phyloP scores from a whole-genome alignment of 1,140 invertebrate genomes.

The Cataglyphis hispanica region DNA sequence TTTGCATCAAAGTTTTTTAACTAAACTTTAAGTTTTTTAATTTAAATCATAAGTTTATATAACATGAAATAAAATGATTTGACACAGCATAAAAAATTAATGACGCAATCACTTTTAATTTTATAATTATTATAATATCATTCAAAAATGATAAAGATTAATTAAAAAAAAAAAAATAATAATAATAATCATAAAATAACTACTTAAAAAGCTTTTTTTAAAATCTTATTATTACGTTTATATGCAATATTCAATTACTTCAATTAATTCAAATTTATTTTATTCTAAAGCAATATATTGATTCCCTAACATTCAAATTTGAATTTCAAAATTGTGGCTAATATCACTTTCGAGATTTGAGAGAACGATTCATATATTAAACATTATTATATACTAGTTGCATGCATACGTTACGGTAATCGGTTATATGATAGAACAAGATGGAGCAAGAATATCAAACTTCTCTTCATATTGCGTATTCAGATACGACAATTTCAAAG shows the following conservation, averaged over 20 bases:
- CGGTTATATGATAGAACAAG: conserved; percentile 55
- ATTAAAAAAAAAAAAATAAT: background rate
- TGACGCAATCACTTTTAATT: background rate
- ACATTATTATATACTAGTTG: conserved; percentile 57
- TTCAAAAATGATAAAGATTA: background rate
- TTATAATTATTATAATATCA: background rate
- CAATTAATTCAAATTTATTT: background rate
- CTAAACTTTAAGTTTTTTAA: too few species aligned
- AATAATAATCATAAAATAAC: background rate
- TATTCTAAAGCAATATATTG: background rate
- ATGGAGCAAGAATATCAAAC: conserved; percentile 76
- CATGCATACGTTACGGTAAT: conserved; percentile 65
- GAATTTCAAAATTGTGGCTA: conserved; percentile 18
- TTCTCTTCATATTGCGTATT: conserved; percentile 13
- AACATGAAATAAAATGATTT: background rate
- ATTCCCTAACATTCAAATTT: too few species aligned
- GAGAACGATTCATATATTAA: conserved; percentile 43
- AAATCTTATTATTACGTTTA: background rate
- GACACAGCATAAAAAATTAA: background rate
- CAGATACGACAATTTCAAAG: background rate
- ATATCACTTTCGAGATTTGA: conserved; percentile 33
- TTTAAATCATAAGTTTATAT: background rate
- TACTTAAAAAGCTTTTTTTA: background rate
- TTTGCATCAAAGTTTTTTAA: background rate
- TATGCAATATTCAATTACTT: background rate